Base-by-base conservation (phyloP, 2,113 vertebrate genomes). In the Hirundichthys speculiger region DNA sequence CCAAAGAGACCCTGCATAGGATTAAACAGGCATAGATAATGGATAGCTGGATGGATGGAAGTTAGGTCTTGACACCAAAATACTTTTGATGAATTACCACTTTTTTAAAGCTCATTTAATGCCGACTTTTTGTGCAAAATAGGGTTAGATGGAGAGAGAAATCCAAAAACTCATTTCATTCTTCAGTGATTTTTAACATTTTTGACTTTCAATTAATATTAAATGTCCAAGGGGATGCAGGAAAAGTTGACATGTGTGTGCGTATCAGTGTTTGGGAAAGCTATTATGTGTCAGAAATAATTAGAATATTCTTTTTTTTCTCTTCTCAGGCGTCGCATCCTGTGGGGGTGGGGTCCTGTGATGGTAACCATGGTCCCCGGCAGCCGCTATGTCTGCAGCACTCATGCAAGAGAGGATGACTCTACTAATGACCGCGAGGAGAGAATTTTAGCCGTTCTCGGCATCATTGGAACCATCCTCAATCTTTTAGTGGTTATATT, bases 401-500 rank as follows among this genome's bases (percentile, higher is more conserved):
- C 78, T 74, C 89, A 89, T 2, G 75, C 68, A 0, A 73, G 66
- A 74, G 88, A 89, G 56, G 91, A 92, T 4, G 90, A 94, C 69
- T 70, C 86, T 38, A 86, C 78, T 4, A 93, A 94, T 49, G 92
- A 93, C 73, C 83, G 77, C 1, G 92, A 93, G 74, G 92, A 92
- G 76, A 69, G 91, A 2, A 85, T 93, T 53, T 63, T 94, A 78
- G 92, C 92, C 19, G 83, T 94, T 65, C 64, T 92, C 84, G 90
- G 90, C 41, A 94, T 94, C 61, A 92, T 93, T 8, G 94, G 94
- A 49, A 95, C 94, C 25, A 77, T 94, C 52, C 92, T 95, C 67
- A 95, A 95, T 74, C 91, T 95, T 27, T 70, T 95, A 12, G 94
- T 95, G 76, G 90, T 95, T 77, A 93, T 95, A 80, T 93, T 94